Evolutionary conservation across 2,797 vertebrate species (phyloP), one percentile per base, ranked within the genome.

Genomic region (Pseudochaenichthys georgianus): DNA sequence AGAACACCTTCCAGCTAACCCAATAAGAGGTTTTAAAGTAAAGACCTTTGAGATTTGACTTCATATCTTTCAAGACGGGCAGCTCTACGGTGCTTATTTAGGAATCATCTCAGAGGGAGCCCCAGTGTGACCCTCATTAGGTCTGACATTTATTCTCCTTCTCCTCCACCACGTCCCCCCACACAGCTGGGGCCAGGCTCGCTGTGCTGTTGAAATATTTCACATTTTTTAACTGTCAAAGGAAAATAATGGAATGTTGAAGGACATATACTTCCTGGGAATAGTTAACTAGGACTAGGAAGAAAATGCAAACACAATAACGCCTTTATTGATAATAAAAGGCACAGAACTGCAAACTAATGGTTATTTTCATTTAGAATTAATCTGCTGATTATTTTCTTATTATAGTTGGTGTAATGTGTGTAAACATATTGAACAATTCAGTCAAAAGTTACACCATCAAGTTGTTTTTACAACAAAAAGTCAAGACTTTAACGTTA

Each of bases 151-250:
- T 38, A 38, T 38, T 38, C 34, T 17, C n/a, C 41, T 38, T 19
- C 65, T 79, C 70, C 65, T 59, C 41, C 46, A 3, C 75, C 58
- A 47, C 41, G n/a, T 48, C 52, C 15, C 17, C 8, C 70, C 2
- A 21, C 15, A 31, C 64, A 61, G 54, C 47, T 51, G 6, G 54
- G 58, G 43, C 13, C 4, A 8, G 21, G 31, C 52, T 57, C 51
- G 7, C 5, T 38, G 42, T 75, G 48, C 12, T 46, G 48, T 10
- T 58, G 16, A 62, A 47, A 52, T 11, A 41, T 58, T 69, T 54
- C 10, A 55, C 13, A 31, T 31, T 51, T 19, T 57, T 69, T 31
- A 9, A 13, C 38, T 11, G 1, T 19, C 11, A 15, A n/a, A 31
- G n/a, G 1, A 34, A 45, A 59, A 19, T 0, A 57, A 54, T 31